These are phyloP conservation scores for Myiagra hebetior DNA, from an alignment of 2,113 vertebrate genomes.

Conservation along the genomic window DNA sequence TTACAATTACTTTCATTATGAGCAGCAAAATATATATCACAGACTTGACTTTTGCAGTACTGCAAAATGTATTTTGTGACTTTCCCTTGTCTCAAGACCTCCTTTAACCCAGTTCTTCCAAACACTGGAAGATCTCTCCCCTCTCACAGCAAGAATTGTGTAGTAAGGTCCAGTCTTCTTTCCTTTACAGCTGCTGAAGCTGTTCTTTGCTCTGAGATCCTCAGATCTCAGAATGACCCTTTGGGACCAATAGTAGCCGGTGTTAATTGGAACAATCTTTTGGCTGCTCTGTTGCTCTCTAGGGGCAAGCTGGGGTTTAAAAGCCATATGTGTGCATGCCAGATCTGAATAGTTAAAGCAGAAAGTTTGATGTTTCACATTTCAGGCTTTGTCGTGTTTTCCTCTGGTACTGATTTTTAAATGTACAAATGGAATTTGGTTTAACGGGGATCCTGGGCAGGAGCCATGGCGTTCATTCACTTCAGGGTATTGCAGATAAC, in stretches of 20 bases:
- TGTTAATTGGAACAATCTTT: constrained; percentile 22
- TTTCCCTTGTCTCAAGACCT: background rate
- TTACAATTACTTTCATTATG: background rate
- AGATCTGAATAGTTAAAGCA: background rate
- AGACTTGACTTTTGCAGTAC: background rate
- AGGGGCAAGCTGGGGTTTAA: background rate
- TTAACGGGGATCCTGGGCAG: background rate
- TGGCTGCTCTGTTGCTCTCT: background rate
- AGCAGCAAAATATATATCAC: background rate
- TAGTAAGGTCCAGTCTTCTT: background rate
- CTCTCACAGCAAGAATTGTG: background rate
- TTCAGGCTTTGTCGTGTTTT: background rate
- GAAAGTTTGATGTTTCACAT: background rate
- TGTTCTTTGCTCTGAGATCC: background rate
- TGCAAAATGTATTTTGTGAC: background rate
- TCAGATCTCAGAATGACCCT: background rate
- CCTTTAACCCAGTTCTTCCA: background rate
- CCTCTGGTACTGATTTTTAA: background rate
- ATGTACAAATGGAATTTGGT: background rate
- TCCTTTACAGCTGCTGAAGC: background rate
- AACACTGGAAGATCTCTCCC: background rate
- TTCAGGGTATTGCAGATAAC: background rate
- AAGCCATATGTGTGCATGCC: background rate
- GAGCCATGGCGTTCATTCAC: background rate
- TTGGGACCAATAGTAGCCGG: background rate